Evolutionary conservation across 2,797 vertebrate species (phyloP).

Genomic region (Buphagus erythrorhynchus): DNA sequence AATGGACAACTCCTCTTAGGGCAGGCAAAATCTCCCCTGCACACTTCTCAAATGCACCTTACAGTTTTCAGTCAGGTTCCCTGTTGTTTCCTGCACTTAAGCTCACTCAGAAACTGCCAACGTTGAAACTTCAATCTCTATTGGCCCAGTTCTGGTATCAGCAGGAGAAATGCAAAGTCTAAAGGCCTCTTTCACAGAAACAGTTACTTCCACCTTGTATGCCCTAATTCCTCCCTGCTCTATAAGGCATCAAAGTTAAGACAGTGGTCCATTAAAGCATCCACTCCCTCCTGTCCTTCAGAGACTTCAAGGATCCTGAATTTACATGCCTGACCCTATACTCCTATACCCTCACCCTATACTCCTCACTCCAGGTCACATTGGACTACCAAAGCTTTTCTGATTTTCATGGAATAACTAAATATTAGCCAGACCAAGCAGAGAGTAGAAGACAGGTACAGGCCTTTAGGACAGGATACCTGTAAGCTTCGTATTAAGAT

Average conservation of each 20-base stretch:
- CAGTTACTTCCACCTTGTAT: not conserved
- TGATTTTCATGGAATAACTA: not conserved
- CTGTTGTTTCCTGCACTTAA: not conserved
- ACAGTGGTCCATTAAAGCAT: not conserved
- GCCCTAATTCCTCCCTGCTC: not conserved
- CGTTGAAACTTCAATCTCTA: not conserved
- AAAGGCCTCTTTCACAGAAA: not conserved
- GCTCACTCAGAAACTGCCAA: not conserved
- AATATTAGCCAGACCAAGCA: not conserved
- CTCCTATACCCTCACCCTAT: too few species aligned
- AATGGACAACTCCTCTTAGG: not conserved
- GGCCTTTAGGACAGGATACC: not conserved
- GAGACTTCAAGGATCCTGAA: not conserved
- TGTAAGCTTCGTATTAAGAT: not conserved
- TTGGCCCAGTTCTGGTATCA: not conserved
- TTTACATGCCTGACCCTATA: not conserved
- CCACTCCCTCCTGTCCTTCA: not conserved
- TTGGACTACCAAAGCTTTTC: not conserved
- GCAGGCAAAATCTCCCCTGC: not conserved
- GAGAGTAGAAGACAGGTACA: not conserved
- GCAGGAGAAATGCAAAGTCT: not conserved
- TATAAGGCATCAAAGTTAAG: not conserved
- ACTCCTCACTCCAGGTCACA: not conserved
- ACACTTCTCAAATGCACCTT: fast-evolving
- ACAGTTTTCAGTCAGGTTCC: not conserved